A percentile compares a stretch with the other conserved stretches of the same genome.
Evolutionary conservation across 2,797 vertebrate species (phyloP).

Genomic region (Microhierax caerulescens): DNA sequence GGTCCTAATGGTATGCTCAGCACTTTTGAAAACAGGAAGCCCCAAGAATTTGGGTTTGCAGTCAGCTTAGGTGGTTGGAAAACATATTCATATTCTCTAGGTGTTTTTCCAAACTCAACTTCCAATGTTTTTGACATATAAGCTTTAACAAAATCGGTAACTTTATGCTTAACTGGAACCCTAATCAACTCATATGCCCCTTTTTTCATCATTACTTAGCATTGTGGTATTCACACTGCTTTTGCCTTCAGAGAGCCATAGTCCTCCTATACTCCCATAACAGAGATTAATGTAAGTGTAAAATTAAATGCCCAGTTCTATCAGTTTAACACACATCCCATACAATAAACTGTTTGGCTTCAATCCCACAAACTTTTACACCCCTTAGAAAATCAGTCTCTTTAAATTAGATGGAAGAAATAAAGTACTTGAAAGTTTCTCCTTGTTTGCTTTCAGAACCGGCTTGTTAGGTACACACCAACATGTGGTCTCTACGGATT

Average conservation of each 20-base stretch:
- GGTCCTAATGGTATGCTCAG: background rate
- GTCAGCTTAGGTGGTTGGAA: background rate
- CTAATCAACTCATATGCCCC: background rate
- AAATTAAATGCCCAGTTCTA: background rate
- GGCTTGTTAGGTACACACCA: background rate
- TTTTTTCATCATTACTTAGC: background rate
- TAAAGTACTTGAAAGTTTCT: background rate
- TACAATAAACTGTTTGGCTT: background rate
- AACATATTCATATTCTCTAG: background rate
- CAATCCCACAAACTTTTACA: background rate
- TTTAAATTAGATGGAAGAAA: background rate
- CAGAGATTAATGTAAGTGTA: background rate
- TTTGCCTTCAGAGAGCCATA: background rate
- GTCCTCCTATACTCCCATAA: background rate
- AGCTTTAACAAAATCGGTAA: background rate
- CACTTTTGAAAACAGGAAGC: background rate
- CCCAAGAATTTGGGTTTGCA: background rate
- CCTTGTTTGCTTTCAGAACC: background rate
- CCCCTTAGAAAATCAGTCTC: background rate
- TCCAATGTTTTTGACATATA: background rate
- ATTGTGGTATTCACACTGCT: background rate
- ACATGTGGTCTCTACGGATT: background rate
- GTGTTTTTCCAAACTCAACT: background rate
- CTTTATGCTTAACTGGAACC: background rate
- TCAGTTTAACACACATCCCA: background rate